Conservation (phyloP, 2,113 vertebrate species). For the Lethenteron camtschaticum region DNA sequence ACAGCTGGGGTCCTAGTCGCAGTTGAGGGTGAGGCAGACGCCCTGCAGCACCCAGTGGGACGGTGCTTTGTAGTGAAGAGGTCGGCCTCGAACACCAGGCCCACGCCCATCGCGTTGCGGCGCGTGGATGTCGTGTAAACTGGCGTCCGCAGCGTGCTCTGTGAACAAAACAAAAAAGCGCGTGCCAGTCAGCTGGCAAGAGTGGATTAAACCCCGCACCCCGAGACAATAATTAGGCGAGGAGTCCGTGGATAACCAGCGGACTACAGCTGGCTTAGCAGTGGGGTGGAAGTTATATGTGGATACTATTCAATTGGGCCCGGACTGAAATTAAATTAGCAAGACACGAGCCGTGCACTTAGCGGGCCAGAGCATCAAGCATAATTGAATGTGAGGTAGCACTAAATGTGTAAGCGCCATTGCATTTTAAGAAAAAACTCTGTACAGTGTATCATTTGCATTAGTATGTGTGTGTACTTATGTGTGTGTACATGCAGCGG, state of each 20-base stretch:
- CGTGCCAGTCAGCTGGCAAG: background rate
- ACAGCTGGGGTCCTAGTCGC: conserved; percentile 23
- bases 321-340: background rate
- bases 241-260: background rate
- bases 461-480: background rate
- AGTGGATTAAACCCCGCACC: background rate
- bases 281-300: background rate
- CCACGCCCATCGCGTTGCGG: conserved; percentile 60
- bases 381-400: no score
- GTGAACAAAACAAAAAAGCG: background rate
- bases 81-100: conserved; percentile 73
- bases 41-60: conserved; percentile 84
- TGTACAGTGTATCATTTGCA: background rate
- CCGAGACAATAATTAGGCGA: background rate
- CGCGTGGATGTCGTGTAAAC: conserved; percentile 73
- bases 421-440: background rate
- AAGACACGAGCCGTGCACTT: background rate
- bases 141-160: conserved; percentile 64
- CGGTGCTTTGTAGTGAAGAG: conserved; percentile 46
- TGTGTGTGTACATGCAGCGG: background rate
- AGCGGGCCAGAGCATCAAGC: background rate
- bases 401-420: background rate
- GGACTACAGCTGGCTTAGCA: background rate
- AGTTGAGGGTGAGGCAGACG: conserved; percentile 57
- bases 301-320: background rate